Conservation (phyloP, 1,140 invertebrate species). For the Cecropterus lyciades region DNA sequence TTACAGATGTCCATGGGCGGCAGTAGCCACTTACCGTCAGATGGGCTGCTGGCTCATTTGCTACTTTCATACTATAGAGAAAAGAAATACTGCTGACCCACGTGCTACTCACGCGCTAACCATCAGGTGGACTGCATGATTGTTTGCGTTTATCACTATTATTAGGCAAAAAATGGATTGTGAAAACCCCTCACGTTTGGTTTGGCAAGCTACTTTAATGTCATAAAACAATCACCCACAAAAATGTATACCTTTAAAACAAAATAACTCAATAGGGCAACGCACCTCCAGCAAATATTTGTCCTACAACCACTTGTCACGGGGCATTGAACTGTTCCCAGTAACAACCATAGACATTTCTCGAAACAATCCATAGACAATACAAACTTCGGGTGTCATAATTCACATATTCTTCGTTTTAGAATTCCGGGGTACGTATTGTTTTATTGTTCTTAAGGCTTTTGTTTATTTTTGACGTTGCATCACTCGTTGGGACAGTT, state of each 20-base stretch:
- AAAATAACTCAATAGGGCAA: conserved; percentile 1
- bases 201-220: too few relatives aligned
- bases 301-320: neutral
- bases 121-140: too few relatives aligned
- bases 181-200: too few relatives aligned
- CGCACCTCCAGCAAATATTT: conserved; percentile 21
- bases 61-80: too few relatives aligned
- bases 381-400: conserved; percentile 30
- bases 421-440: conserved; percentile 11
- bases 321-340: conserved; percentile 14
- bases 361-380: conserved; percentile 32
- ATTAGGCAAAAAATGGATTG: too few relatives aligned
- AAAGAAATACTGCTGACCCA: too few relatives aligned
- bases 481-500: conserved; percentile 11
- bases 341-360: conserved; percentile 24
- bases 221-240: neutral
- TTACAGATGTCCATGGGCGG: too few relatives aligned
- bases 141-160: too few relatives aligned
- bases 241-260: neutral
- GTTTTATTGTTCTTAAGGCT: conserved; percentile 25
- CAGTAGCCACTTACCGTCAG: too few relatives aligned
- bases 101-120: too few relatives aligned
- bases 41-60: too few relatives aligned
- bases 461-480: conserved; percentile 13
- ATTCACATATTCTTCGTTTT: conserved; percentile 21